Evolutionary conservation across 2,113 vertebrate genomes (phyloP), one percentile per base, ranked within the genome.

Genomic region (Tragelaphus imberbis): DNA sequence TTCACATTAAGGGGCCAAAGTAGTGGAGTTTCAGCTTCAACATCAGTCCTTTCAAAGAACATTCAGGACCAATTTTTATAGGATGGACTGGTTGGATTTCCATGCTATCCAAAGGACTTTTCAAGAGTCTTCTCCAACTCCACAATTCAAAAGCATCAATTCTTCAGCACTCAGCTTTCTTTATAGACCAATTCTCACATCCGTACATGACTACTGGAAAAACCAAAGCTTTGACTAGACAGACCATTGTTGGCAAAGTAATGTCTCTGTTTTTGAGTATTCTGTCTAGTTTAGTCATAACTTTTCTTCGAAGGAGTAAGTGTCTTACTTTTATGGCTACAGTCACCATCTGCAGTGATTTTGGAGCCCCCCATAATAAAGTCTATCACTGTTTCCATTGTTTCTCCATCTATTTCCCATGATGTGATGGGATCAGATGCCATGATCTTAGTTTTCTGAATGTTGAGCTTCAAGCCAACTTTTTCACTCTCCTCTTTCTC

Each of bases 21-120:
- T n/a, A 17, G 33, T 33, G 30, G 2, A 17, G 15, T n/a, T 65
- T 65, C 33, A 65, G 63, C 15, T 65, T n/a, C 33, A 65, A 8
- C 15, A 65, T n/a, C 33, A 65, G 63, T 65, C 30, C 63, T 65
- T 65, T 7, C 7, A 65, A 19, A n/a, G 30, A 65, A 65, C 63
- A 65, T n/a, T 9, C 30, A n/a, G 7, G 33, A 65, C 16, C 0
- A 4, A 65, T 16, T 16, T 63, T 16, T 65, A 9, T 17, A n/a
- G 30, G 33, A n/a, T 65, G 33, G 30, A 17, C 63, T 65, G 63
- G 63, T 65, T 65, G 15, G 1, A 65, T 65, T 4, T 65, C 15
- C 15, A 4, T 65, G 63, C 30, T n/a, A 16, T 65, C 33, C 7
- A n/a, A 8, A 33, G 63, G 30, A 65, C 15, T n/a, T 16, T 16